Percentiles rank a stretch among this genome's conserved stretches.
Evolutionary conservation across 1,140 invertebrate genomes (phyloP).

Genomic region (Zeugodacus cucurbitae): DNA sequence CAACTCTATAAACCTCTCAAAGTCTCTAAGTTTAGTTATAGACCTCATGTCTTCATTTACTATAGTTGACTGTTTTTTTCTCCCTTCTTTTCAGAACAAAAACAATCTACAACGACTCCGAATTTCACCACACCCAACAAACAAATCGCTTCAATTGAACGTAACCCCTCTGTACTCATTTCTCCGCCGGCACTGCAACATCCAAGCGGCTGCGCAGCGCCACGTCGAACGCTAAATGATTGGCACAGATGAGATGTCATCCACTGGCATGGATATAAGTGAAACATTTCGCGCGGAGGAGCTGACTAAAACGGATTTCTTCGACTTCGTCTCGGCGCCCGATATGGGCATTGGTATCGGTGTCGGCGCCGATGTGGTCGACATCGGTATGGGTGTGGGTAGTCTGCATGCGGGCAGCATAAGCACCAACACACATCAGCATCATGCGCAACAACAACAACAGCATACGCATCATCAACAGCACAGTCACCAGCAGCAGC

Average conservation of each 20-base stretch:
- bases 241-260: constrained; percentile 65
- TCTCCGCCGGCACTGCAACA: not conserved
- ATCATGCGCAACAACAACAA: constrained; percentile 41
- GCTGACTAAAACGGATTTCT: constrained; percentile 83
- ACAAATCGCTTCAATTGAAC: not conserved
- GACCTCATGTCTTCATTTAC: too few species aligned
- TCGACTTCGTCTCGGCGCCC: constrained; percentile 85
- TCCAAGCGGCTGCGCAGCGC: not conserved
- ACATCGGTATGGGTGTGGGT: constrained; percentile 48
- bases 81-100: not conserved
- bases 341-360: constrained; percentile 67
- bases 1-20: too few species aligned
- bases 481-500: constrained; percentile 51
- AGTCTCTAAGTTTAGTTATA: too few species aligned
- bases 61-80: not conserved
- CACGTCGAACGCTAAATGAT: constrained; percentile 54
- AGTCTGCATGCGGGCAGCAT: constrained; percentile 49
- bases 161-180: not conserved
- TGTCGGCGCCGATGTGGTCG: constrained; percentile 54
- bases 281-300: constrained; percentile 81
- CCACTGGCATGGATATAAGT: constrained; percentile 78
- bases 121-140: not conserved
- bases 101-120: not conserved
- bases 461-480: constrained; percentile 50
- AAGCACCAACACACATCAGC: constrained; percentile 48